Evolutionary conservation across 2,797 vertebrate species (phyloP).

Genomic region (Aselliscus stoliczkanus): DNA sequence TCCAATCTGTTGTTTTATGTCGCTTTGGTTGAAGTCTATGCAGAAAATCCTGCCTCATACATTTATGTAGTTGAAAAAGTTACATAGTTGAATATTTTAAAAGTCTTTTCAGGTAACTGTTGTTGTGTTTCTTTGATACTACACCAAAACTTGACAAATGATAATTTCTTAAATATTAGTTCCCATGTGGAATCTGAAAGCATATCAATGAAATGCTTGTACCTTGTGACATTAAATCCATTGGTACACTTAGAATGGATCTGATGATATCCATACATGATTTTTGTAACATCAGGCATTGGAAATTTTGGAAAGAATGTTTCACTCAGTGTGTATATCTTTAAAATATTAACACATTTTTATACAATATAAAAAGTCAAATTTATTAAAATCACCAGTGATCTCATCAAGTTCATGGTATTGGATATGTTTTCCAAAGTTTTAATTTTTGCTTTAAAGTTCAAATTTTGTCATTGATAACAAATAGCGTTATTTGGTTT

Average conservation of each 20-base stretch:
- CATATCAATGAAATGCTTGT: neutral
- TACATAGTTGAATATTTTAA: neutral
- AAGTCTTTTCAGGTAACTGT: neutral
- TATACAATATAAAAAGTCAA: neutral
- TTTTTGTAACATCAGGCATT: neutral
- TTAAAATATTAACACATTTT: neutral
- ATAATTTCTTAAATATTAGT: neutral
- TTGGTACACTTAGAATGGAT: neutral
- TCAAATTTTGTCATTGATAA: neutral
- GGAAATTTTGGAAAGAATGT: neutral
- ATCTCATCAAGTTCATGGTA: neutral
- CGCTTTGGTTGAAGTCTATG: neutral
- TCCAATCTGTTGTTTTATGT: neutral
- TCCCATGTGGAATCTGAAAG: neutral
- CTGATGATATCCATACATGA: neutral
- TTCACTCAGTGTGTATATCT: neutral
- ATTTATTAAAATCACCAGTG: neutral
- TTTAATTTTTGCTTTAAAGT: neutral
- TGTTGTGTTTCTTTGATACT: neutral
- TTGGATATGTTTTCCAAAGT: neutral
- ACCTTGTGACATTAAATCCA: neutral
- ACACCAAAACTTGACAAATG: neutral
- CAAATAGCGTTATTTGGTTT: neutral
- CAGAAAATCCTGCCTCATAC: neutral
- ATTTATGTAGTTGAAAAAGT: neutral